Evolutionary conservation across 2,113 vertebrate species (phyloP).

Genomic region (Mandrillus leucophaeus): DNA sequence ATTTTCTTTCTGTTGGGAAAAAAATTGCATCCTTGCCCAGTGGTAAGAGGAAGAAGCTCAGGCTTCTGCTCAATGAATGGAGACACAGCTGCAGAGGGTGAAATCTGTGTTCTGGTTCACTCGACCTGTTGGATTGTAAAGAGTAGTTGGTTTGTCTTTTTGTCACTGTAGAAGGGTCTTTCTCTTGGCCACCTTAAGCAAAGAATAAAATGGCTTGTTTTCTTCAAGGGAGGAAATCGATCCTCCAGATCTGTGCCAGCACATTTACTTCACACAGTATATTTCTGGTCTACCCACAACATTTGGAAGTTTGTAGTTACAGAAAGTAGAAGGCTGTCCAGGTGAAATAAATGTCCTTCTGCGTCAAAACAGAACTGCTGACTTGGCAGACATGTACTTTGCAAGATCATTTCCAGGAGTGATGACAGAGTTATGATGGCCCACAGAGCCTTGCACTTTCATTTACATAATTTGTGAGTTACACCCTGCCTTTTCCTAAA

Average conservation of each 20-base stretch:
- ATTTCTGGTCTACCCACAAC: not conserved
- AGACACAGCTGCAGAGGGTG: not conserved
- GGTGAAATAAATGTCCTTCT: not conserved
- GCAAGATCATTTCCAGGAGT: not conserved
- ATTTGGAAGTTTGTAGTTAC: not conserved
- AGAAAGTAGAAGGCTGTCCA: not conserved
- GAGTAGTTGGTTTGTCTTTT: too few species aligned
- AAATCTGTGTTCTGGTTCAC: not conserved
- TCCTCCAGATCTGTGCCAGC: not conserved
- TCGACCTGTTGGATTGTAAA: not conserved
- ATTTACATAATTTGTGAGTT: not conserved
- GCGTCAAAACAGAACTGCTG: not conserved
- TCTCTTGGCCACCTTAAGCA: not conserved
- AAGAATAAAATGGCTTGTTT: not conserved
- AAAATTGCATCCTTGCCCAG: not conserved
- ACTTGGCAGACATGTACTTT: not conserved
- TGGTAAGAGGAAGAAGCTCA: not conserved
- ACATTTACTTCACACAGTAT: not conserved
- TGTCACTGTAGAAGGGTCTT: not conserved
- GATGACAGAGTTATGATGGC: not conserved
- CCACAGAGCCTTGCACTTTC: not conserved
- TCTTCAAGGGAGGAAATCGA: not conserved
- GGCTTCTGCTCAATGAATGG: not conserved
- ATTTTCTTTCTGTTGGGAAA: constrained; percentile 23
- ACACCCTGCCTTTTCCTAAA: not conserved